Percentiles rank a stretch among this genome's conserved stretches.
Evolutionary conservation across 2,797 vertebrate genomes (phyloP).

Genomic region (Austrolebias charrua): DNA sequence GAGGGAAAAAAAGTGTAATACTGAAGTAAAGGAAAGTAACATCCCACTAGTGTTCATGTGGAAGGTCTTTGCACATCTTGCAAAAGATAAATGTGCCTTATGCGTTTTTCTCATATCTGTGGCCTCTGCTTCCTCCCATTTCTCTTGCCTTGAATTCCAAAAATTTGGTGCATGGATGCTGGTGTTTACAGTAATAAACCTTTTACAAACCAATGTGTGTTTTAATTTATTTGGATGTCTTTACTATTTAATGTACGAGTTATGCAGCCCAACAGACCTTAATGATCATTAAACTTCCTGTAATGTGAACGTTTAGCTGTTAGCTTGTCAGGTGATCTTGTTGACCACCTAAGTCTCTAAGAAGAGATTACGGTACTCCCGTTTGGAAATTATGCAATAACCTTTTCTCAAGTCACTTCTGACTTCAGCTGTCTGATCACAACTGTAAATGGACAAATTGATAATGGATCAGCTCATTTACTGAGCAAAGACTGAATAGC

Average conservation of each 20-base stretch:
- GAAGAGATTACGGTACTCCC: conserved; percentile 40
- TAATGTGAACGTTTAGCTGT: neutral
- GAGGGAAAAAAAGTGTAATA: conserved; percentile 46
- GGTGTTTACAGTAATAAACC: conserved; percentile 66
- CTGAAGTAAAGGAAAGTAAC: conserved; percentile 9
- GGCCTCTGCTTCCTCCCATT: conserved; percentile 14
- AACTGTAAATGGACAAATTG: neutral
- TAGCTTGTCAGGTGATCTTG: neutral
- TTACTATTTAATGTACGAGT: neutral
- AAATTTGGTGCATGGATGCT: conserved; percentile 46
- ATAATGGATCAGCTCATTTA: conserved; percentile 10
- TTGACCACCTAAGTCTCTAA: conserved; percentile 20
- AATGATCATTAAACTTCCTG: neutral
- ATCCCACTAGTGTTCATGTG: conserved; percentile 1
- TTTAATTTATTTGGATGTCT: conserved; percentile 8
- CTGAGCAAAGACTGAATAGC: neutral
- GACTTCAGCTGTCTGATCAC: conserved; percentile 27
- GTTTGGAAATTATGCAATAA: conserved; percentile 41
- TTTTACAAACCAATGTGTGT: conserved; percentile 28
- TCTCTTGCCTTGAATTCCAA: conserved; percentile 58
- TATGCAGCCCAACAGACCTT: neutral
- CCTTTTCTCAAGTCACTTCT: conserved; percentile 11
- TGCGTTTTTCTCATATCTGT: conserved; percentile 39
- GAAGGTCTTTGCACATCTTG: conserved; percentile 23
- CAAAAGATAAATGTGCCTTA: conserved; percentile 59